Base-by-base conservation (phyloP, 2,888 invertebrate genomes). In the Drosophila dives region DNA sequence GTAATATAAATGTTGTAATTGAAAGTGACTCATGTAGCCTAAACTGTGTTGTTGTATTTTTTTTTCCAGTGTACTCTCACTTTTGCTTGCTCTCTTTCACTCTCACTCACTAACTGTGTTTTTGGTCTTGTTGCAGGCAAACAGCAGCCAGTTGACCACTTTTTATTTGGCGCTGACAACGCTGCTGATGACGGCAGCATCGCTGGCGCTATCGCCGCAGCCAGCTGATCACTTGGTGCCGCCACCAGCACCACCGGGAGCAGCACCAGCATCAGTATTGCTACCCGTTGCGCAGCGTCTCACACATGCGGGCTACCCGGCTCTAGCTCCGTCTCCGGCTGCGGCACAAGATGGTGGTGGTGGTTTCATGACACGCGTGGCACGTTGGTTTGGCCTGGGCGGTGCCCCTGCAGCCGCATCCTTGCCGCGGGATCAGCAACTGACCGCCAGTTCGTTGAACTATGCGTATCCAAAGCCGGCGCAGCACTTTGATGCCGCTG, bases 341-440 rank as follows among this genome's bases (percentile, higher is more conserved):
- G 7, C 29, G 26, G n/a, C n/a, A 5, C 42, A 40, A 2, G n/a
- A 42, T 15, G 15, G 20, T 29, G 29, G 75, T 0, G 45, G 64
- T 0, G 92, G 93, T 36, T 91, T 93, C 71, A 92, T 93, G 91
- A 91, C 92, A 63, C 89, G 93, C 56, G 90, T 93, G 64, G 93
- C 93, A 32, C 87, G 92, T 61, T 93, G 93, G 93, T 92, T 93
- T 77, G 93, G 93, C 23, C 86, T 91, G 67, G 91, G 91, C 2
- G 84, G 72, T 11, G 81, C 59, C 3, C 15, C 45, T 23, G 58
- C 65, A 2, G 82, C 60, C 8, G 60, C 69, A 2, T 29, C 50
- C 4, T 15, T 65, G n/a, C 61, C 81, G 6, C 83, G 84, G 15
- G 90, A 92, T 33, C 92, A 91, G 56, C 91, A 92, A 64, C 53